Percentiles rank a stretch among this genome's conserved stretches.
Evolutionary conservation across 2,797 vertebrate species (phyloP).

Genomic region (Anableps anableps): DNA sequence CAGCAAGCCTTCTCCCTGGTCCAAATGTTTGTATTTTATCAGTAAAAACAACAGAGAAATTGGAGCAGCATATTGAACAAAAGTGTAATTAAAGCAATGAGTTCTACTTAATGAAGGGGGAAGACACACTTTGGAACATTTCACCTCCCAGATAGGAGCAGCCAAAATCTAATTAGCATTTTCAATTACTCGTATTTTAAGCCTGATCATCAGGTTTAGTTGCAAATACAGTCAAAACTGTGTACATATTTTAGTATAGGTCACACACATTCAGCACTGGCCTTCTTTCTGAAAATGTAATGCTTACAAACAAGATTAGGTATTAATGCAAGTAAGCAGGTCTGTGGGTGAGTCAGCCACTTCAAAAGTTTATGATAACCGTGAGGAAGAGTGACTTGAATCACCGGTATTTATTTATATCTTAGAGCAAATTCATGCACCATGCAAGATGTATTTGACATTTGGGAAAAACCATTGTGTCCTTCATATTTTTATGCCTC

Average conservation of each 20-base stretch:
- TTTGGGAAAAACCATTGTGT: not conserved
- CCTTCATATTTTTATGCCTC: not conserved
- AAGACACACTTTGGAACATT: conserved; percentile 77
- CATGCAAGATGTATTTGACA: not conserved
- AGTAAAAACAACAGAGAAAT: conserved; percentile 75
- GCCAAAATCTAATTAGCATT: conserved; percentile 73
- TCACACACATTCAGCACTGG: conserved; percentile 26
- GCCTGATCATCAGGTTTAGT: conserved; percentile 67
- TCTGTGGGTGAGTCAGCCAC: not conserved
- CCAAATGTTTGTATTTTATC: conserved; percentile 67
- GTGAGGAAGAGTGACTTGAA: conserved; percentile 6
- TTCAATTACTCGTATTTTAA: conserved; percentile 68
- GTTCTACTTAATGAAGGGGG: conserved; percentile 77
- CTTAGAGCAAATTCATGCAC: not conserved
- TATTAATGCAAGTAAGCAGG: conserved; percentile 22
- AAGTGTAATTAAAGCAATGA: conserved; percentile 82
- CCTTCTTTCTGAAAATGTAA: conserved; percentile 28
- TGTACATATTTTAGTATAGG: conserved; percentile 18
- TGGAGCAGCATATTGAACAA: conserved; percentile 68
- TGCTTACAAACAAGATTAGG: conserved; percentile 6
- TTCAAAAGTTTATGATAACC: not conserved
- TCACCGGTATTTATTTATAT: not conserved
- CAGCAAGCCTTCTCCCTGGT: conserved; percentile 47
- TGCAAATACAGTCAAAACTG: conserved; percentile 49
- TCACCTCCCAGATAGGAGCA: conserved; percentile 68